Evolutionary conservation across 2,797 vertebrate genomes (phyloP).

Genomic region (Eleutherodactylus coqui): DNA sequence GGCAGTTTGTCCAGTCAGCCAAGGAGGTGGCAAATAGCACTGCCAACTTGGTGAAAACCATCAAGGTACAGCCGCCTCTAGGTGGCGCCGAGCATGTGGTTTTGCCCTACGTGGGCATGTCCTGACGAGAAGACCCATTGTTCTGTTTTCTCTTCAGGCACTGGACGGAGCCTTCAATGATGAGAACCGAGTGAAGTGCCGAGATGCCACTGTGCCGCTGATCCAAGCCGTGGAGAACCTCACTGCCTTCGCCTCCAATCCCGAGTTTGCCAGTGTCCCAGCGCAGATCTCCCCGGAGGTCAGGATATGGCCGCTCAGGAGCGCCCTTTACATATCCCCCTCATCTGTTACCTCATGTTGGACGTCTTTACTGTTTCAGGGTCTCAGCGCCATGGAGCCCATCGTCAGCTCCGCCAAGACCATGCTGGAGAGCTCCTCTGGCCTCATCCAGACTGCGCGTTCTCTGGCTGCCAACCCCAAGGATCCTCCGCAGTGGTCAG

Average conservation of each 20-base stretch:
- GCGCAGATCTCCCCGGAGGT: slow-evolving; percentile 97
- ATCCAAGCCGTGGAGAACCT: slow-evolving; percentile 97
- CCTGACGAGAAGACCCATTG: neutral
- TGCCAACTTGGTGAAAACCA: slow-evolving; percentile 96
- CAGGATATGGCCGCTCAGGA: neutral
- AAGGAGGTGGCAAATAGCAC: slow-evolving; percentile 99
- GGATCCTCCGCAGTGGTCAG: slow-evolving; percentile 95
- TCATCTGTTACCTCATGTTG: neutral
- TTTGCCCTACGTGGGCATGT: neutral
- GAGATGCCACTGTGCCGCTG: slow-evolving; percentile 88
- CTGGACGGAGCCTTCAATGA: slow-evolving; percentile 94
- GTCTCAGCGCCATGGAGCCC: slow-evolving; percentile 93
- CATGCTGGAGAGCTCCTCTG: slow-evolving; percentile 95
- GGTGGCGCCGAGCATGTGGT: neutral
- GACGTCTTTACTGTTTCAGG: slow-evolving; percentile 72
- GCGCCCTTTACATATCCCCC: neutral
- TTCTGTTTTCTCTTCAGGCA: slow-evolving; percentile 76
- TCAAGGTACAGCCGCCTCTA: slow-evolving; percentile 83
- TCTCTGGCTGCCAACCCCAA: slow-evolving; percentile 96
- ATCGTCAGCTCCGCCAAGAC: slow-evolving; percentile 90
- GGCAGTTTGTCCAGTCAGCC: slow-evolving; percentile 97
- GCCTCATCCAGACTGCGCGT: slow-evolving; percentile 95
- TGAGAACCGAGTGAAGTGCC: slow-evolving; percentile 93
- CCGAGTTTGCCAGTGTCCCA: slow-evolving; percentile 93
- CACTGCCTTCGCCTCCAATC: slow-evolving; percentile 95